Evolutionary conservation across 1,140 invertebrate species (phyloP), one percentile per base, ranked within the genome.

Genomic region (Battus philenor): DNA sequence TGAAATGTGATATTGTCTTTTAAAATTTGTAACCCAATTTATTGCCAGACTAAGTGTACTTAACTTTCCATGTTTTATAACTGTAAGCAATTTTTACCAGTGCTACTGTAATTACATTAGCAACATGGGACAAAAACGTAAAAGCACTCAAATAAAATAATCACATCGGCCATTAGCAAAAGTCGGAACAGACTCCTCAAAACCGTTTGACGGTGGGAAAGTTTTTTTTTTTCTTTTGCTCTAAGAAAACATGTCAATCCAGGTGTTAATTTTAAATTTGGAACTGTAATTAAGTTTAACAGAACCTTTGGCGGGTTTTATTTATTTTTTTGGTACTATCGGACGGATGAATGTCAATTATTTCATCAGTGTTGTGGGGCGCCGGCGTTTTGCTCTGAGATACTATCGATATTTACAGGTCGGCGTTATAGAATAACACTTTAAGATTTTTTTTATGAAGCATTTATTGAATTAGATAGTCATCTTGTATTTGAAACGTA

Each of bases 261-360:
- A 50, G 44, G 55, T 58, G 49, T 72, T 56, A 64, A 54, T 60
- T 62, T 46, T 51, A 61, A 67, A 64, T 61, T 50, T 53, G 59
- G 59, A 29, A 44, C 58, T 59, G 50, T 65, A 62, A 68, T 65
- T 65, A 65, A 48, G 54, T 52, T 55, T 47, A 54, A 61, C 52
- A 53, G 59, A 54, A 55, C 63, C 57, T 55, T 48, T 55, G 49
- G 50, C 48, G 54, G 36, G 29, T 9, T 30, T 30, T 27, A 9
- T 27, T 24, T 24, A 7, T 24, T 57, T 56, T 62, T 65, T 69
- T 46, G 26, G 16, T 53, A 27, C 51, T 51, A 50, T 60, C 44
- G 44, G 41, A 18, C 27, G 50, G 39, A 30, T 31, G 51, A 60
- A 64, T 76, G 69, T 75, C 76, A 77, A 80, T 77, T 75, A 80